Evolutionary conservation across 1,140 invertebrate genomes (phyloP), one percentile per base, ranked within the genome.

Genomic region (Habropoda laboriosa): DNA sequence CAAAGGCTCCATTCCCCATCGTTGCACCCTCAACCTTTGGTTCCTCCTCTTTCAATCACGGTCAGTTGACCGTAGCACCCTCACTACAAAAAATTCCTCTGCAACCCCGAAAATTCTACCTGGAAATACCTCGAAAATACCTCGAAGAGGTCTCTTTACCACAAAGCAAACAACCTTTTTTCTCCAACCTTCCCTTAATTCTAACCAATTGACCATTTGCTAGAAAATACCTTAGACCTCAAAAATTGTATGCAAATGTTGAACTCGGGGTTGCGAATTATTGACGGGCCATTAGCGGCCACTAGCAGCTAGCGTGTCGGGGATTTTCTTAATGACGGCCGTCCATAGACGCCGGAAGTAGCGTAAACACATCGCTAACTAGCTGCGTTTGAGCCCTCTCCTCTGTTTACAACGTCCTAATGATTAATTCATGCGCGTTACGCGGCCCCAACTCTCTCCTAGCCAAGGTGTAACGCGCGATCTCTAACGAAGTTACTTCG

Each of bases 371-470:
- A 51, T 75, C 79, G 42, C 72, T 85, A 83, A 85, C 84, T 81
- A 85, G 83, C 82, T 16, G 53, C 13, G 4, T 47, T 16, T 18
- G n/a, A n/a, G n/a, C 57, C 64, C 55, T 24, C 38, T 47, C 16
- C 71, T 55, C 79, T 81, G 83, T 85, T 85, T 85, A 82, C 68
- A 60, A 66, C 74, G 35, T 70, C 70, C 74, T 70, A 55, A 86
- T 85, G 84, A 86, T 86, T 86, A 86, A 86, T 86, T 86, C 84
- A 86, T 85, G 79, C 84, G 64, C 74, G 57, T 81, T 73, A 63
- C 47, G 68, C 47, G 80, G 24, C 24, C 18, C 2, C 63, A 21
- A 30, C 3, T 32, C 13, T 30, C 63, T 38, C 35, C 55, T n/a
- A n/a, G n/a, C n/a, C n/a, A n/a, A n/a, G n/a, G n/a, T 27, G 32